Conservation (phyloP, 2,113 vertebrate genomes). For the Erythrolamprus reginae region DNA sequence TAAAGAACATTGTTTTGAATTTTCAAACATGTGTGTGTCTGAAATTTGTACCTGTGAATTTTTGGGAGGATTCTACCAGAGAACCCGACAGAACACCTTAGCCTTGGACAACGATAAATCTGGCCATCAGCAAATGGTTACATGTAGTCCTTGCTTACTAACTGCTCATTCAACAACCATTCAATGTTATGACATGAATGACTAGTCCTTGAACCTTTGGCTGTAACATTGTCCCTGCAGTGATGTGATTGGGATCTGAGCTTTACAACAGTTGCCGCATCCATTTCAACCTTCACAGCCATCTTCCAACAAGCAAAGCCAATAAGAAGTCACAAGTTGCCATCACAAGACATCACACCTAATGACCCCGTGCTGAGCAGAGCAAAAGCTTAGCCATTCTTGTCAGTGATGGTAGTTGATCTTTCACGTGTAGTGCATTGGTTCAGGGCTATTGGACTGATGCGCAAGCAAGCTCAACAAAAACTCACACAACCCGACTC, state of each 20-base stretch:
- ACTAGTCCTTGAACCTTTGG: neutral
- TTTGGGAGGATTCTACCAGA: no score
- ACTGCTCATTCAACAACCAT: neutral
- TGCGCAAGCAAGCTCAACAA: neutral
- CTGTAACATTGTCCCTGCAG: neutral
- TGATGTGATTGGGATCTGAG: neutral
- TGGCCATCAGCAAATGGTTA: neutral
- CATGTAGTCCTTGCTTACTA: neutral
- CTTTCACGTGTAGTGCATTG: neutral
- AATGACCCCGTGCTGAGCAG: neutral
- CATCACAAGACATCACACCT: neutral
- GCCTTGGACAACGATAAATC: neutral
- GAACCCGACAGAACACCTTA: no score
- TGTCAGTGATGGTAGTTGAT: neutral
- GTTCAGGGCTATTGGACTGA: neutral
- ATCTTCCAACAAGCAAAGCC: neutral
- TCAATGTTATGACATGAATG: neutral
- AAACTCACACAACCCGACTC: neutral
- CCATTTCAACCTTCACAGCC: neutral
- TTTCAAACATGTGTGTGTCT: no score
- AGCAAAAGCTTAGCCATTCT: neutral
- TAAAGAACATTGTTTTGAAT: no score
- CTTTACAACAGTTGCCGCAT: neutral
- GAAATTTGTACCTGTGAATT: no score
- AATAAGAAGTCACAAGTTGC: neutral